Evolutionary conservation across 2,797 vertebrate genomes (phyloP), one percentile per base, ranked within the genome.

Genomic region (Synanceia verrucosa): DNA sequence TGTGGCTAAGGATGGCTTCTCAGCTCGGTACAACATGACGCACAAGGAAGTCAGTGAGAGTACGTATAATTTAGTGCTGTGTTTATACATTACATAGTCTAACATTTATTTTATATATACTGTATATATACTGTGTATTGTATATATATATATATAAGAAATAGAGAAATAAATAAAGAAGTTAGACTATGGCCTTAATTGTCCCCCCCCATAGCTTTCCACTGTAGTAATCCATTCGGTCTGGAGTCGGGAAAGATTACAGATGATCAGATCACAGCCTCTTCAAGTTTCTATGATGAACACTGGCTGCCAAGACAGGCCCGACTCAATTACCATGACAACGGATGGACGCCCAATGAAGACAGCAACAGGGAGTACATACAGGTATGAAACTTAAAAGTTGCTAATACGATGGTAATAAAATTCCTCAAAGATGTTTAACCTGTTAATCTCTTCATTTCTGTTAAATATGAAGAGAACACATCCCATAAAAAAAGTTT

Each of bases 1-100:
- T 0, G 97, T 99, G 76, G 98, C 98, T 36, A 99, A 97, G 89
- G 97, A 98, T 0, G 97, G 97, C 55, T 98, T 98, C 91, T 96
- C 96, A 0, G 97, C 96, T 6, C 95, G 95, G 12, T 98, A 97
- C 92, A 95, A 95, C 90, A 94, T 97, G 93, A 94, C 96, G 10
- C 95, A 95, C 74, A 96, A 97, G 80, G 96, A 97, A 86, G 93
- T 95, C 4, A 95, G 91, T 9, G 96, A 98, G 81, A 96, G 97
- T 98, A 91, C 96, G 96, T 95, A 29, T 2, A 13, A 18, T 4
- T 31, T 4, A 4, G 1, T 6, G 0, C 7, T 10, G 14, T 5
- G 1, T 3, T 55, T n/a, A n/a, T n/a, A n/a, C n/a, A n/a, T n/a
- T n/a, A n/a, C n/a, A n/a, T n/a, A n/a, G n/a, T n/a, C n/a, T n/a